phyloP scores from a whole-genome alignment of 2,888 invertebrate genomes.

The Trichogramma dendrolimi region DNA sequence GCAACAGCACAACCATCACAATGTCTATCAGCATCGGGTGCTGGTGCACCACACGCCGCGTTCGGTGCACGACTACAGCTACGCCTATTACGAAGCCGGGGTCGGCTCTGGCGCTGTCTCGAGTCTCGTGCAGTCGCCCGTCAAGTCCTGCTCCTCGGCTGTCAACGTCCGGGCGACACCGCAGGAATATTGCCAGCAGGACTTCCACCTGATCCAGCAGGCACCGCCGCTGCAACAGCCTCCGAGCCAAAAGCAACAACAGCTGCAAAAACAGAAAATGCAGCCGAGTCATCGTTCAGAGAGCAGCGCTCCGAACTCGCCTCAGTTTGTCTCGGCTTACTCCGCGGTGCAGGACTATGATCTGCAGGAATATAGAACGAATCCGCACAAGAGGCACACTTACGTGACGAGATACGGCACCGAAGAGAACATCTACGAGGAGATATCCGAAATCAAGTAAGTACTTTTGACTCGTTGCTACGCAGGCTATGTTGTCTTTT shows the following conservation, averaged over 20 bases:
- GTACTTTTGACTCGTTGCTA: constrained; percentile 7
- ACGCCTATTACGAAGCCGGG: constrained; percentile 70
- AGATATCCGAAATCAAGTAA: constrained; percentile 65
- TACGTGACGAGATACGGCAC: constrained; percentile 77
- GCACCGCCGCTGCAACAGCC: constrained; percentile 21
- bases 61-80: constrained; percentile 65
- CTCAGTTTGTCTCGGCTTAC: neutral
- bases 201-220: neutral
- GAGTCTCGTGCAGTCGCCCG: constrained; percentile 1
- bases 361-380: constrained; percentile 39
- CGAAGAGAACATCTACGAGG: constrained; percentile 80
- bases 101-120: constrained; percentile 11
- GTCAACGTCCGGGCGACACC: constrained; percentile 56
- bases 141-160: constrained; percentile 9
- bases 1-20: constrained; percentile 48
- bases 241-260: constrained; percentile 25
- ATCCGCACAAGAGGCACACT: constrained; percentile 59
- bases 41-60: constrained; percentile 20
- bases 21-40: constrained; percentile 35
- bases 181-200: constrained; percentile 65
- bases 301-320: too few relatives aligned
- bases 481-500: neutral
- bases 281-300: neutral
- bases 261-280: neutral
- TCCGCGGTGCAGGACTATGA: constrained; percentile 33